phyloP scores from a whole-genome alignment of 2,888 invertebrate species.

The Coremacera marginata region DNA sequence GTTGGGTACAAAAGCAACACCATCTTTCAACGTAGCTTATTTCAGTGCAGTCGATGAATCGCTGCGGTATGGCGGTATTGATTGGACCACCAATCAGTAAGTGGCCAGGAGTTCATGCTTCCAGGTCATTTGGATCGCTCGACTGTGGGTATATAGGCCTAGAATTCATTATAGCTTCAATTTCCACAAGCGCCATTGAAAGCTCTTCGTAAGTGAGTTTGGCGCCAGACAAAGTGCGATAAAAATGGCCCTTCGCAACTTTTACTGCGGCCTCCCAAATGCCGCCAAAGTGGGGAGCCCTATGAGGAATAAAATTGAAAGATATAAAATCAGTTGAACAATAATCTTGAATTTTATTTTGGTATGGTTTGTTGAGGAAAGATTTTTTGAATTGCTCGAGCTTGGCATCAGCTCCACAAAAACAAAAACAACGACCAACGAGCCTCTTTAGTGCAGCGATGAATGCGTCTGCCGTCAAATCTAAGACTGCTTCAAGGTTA shows the following conservation, averaged over 20 bases:
- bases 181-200: too few relatives aligned
- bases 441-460: constrained; percentile 29
- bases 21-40: constrained; percentile 20
- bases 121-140: constrained; percentile 18
- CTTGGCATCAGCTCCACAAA: too few relatives aligned
- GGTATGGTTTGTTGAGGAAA: too few relatives aligned
- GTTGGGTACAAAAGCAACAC: too few relatives aligned
- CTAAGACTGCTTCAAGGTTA: constrained; percentile 26
- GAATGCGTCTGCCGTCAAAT: constrained; percentile 24
- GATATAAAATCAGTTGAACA: constrained; percentile 16
- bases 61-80: constrained; percentile 29
- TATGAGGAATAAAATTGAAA: constrained; percentile 24
- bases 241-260: constrained; percentile 28
- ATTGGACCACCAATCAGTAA: constrained; percentile 10
- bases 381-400: neutral
- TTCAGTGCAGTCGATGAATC: constrained; percentile 11
- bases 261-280: too few relatives aligned
- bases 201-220: neutral
- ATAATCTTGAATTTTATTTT: constrained; percentile 6
- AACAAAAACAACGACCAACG: constrained; percentile 23
- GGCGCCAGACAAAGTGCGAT: constrained; percentile 27
- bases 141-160: too few relatives aligned
- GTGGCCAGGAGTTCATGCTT: constrained; percentile 28
- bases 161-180: too few relatives aligned
- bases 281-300: neutral